A percentile compares a stretch with the other conserved stretches of the same genome.
phyloP scores from a whole-genome alignment of 2,113 vertebrate species.

The Deroptyus accipitrinus region DNA sequence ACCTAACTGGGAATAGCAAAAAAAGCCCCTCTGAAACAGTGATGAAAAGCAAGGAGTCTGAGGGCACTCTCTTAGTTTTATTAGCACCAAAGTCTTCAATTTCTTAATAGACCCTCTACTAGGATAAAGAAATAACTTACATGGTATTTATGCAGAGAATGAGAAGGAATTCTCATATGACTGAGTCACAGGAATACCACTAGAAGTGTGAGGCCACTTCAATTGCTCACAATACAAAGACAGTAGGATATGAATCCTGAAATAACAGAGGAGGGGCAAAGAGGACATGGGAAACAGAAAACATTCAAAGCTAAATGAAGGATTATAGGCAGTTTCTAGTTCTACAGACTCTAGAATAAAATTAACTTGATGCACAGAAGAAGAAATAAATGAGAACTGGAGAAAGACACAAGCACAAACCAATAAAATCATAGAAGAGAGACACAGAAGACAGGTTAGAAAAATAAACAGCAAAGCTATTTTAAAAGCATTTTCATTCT shows the following conservation, averaged over 20 bases:
- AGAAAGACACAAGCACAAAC: not conserved
- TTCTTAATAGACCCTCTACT: not conserved
- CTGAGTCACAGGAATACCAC: not conserved
- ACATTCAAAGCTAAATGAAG: not conserved
- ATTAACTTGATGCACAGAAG: not conserved
- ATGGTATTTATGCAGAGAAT: not conserved
- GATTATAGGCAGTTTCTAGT: not conserved
- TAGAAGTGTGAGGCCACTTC: not conserved
- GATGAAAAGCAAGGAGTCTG: not conserved
- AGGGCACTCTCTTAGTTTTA: not conserved
- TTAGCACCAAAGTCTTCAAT: not conserved
- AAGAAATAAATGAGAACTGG: not conserved
- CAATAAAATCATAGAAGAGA: not conserved
- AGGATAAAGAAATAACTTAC: not conserved
- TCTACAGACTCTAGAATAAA: not conserved
- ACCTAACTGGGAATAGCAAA: not conserved
- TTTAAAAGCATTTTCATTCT: not conserved
- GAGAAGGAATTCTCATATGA: not conserved
- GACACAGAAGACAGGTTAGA: not conserved
- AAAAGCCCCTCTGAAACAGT: not conserved
- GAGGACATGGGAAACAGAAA: not conserved
- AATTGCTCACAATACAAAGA: not conserved
- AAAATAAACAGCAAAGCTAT: not conserved
- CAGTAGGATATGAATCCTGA: not conserved
- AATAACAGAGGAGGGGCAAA: not conserved